A percentile compares a stretch with the other conserved stretches of the same genome.
These are phyloP conservation scores for Sander lucioperca DNA, from an alignment of 2,113 vertebrate genomes.

Conservation along the genomic window DNA sequence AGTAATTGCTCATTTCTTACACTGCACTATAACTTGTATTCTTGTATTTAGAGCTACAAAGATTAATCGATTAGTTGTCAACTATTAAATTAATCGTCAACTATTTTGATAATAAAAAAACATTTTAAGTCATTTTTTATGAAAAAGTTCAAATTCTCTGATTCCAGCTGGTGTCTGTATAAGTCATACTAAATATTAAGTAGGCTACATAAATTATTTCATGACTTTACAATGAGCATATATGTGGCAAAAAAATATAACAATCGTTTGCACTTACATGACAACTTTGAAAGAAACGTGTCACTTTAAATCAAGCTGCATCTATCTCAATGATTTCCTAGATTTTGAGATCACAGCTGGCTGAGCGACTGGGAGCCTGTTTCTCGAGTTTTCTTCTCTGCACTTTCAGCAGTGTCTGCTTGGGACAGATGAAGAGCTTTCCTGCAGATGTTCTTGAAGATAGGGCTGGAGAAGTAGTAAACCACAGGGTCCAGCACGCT, in stretches of 20 bases:
- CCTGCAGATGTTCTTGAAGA: slow-evolving; percentile 69
- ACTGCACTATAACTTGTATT: no score
- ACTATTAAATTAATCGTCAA: no score
- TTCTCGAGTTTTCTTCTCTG: slow-evolving; percentile 58
- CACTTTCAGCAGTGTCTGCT: not conserved
- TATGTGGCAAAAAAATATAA: not conserved
- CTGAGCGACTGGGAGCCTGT: slow-evolving; percentile 63
- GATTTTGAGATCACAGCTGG: slow-evolving; percentile 50
- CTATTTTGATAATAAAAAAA: no score
- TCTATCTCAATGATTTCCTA: not conserved
- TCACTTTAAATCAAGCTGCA: not conserved
- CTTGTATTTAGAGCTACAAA: no score
- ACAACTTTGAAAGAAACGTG: not conserved
- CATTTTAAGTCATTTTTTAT: no score
- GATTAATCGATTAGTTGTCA: no score
- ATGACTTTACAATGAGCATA: not conserved
- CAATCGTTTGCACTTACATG: not conserved
- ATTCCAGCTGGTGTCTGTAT: not conserved
- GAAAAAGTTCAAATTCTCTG: no score
- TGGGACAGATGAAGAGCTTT: slow-evolving; percentile 50
- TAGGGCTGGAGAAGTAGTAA: slow-evolving; percentile 82
- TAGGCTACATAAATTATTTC: not conserved
- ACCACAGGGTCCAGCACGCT: slow-evolving; percentile 78
- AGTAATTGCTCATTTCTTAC: no score
- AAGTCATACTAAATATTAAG: not conserved